These are phyloP conservation scores for Mobula birostris DNA, from an alignment of 2,113 vertebrate species.

Conservation along the genomic window DNA sequence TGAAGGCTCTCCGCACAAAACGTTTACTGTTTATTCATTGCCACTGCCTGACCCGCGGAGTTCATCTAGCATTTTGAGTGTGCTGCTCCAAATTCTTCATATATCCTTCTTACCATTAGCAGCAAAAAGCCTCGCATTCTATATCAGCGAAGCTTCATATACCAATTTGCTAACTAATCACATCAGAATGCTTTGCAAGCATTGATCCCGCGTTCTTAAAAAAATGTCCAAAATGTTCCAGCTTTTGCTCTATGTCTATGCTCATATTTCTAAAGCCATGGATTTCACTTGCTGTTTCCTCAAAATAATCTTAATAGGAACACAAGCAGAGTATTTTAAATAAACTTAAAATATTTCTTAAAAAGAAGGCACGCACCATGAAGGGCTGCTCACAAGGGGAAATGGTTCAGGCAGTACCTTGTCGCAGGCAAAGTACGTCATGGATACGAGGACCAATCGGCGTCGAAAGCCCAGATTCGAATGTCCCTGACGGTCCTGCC, in stretches of 20 bases:
- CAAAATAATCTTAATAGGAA: background rate
- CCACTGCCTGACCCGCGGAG: too few relatives aligned
- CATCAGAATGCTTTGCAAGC: background rate
- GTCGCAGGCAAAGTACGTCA: background rate
- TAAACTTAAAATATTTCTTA: background rate
- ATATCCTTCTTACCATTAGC: too few relatives aligned
- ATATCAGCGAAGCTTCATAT: too few relatives aligned
- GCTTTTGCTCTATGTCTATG: background rate
- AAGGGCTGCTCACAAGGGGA: too few relatives aligned
- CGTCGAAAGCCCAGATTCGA: background rate
- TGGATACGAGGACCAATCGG: background rate
- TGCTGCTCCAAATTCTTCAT: too few relatives aligned
- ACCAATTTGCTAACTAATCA: too few relatives aligned
- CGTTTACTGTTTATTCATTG: too few relatives aligned
- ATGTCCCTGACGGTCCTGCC: background rate
- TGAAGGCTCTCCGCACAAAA: too few relatives aligned
- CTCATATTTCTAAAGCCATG: background rate
- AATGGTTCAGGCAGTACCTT: too few relatives aligned
- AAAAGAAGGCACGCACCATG: background rate
- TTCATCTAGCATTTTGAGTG: too few relatives aligned
- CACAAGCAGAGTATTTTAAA: background rate
- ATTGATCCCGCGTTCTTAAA: background rate
- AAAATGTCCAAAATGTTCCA: background rate
- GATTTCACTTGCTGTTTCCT: background rate
- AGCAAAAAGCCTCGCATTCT: too few relatives aligned